Percentiles rank a stretch among this genome's conserved stretches.
phyloP scores from a whole-genome alignment of 1,140 invertebrate genomes.

The Lineus longissimus region DNA sequence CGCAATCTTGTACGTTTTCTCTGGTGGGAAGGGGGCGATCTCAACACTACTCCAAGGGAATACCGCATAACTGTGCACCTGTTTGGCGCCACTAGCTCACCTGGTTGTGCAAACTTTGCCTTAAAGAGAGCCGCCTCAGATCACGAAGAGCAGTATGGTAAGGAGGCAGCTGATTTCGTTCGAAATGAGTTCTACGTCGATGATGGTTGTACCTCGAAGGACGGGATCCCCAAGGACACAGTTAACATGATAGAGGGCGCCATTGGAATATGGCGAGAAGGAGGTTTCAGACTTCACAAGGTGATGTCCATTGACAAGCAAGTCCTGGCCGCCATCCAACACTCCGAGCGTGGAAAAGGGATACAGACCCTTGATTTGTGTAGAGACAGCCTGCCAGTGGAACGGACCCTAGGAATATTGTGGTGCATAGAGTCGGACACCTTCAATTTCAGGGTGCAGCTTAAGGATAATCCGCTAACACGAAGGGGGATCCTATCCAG shows the following conservation, averaged over 20 bases:
- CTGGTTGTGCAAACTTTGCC: background rate
- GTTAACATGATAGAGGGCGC: background rate
- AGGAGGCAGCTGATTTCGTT: background rate
- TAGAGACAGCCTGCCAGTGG: background rate
- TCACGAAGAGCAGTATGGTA: no score
- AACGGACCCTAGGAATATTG: background rate
- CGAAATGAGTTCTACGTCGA: constrained; percentile 3
- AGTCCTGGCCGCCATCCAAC: background rate
- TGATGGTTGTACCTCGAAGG: constrained; percentile 6
- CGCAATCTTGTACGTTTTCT: background rate
- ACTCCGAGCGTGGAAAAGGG: background rate
- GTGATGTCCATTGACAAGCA: background rate
- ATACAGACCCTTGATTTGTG: background rate
- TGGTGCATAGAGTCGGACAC: background rate
- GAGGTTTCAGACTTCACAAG: constrained; percentile 6
- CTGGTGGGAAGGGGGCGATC: background rate
- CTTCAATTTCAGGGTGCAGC: background rate
- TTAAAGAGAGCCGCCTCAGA: background rate
- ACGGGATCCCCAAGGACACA: background rate
- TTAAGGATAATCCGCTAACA: background rate
- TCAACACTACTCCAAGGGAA: background rate
- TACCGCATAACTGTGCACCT: constrained; percentile 1
- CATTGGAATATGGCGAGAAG: background rate
- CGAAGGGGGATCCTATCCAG: background rate
- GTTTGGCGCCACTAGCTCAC: constrained; percentile 1